A percentile compares a stretch with the other conserved stretches of the same genome.
These are phyloP conservation scores for Synergus japonicus DNA, from an alignment of 2,888 invertebrate genomes.

Conservation along the genomic window DNA sequence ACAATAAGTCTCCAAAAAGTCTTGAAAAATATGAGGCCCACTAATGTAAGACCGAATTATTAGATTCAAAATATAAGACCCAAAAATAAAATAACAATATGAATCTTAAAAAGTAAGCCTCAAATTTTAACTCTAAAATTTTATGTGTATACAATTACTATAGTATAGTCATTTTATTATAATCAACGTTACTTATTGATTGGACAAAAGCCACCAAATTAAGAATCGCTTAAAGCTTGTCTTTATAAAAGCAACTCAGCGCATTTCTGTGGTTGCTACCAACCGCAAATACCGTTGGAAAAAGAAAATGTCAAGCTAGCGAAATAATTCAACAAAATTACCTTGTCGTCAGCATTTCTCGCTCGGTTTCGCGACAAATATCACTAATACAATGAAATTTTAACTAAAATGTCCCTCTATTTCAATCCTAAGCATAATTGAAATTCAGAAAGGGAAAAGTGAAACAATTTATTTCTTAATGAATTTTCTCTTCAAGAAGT, in stretches of 20 bases:
- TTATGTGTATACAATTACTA: too few species aligned
- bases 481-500: background rate
- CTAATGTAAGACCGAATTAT: too few species aligned
- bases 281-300: slow-evolving; percentile 6
- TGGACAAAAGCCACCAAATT: background rate
- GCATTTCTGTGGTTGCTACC: slow-evolving; percentile 10
- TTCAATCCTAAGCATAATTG: background rate
- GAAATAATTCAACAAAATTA: slow-evolving; percentile 60
- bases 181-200: background rate
- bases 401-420: slow-evolving; percentile 27
- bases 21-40: too few species aligned
- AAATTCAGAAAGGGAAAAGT: background rate
- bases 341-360: background rate
- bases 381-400: background rate
- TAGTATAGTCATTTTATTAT: background rate
- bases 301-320: slow-evolving; percentile 53
- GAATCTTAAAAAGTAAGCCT: too few species aligned
- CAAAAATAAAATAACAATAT: too few species aligned
- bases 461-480: background rate
- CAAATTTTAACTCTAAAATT: too few species aligned
- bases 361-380: background rate
- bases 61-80: too few species aligned
- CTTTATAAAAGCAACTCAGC: slow-evolving; percentile 12
- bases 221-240: background rate
- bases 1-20: too few species aligned